Evolutionary conservation across 2,888 invertebrate species (phyloP), one percentile per base, ranked within the genome.

Genomic region (Atherix ibis): DNA sequence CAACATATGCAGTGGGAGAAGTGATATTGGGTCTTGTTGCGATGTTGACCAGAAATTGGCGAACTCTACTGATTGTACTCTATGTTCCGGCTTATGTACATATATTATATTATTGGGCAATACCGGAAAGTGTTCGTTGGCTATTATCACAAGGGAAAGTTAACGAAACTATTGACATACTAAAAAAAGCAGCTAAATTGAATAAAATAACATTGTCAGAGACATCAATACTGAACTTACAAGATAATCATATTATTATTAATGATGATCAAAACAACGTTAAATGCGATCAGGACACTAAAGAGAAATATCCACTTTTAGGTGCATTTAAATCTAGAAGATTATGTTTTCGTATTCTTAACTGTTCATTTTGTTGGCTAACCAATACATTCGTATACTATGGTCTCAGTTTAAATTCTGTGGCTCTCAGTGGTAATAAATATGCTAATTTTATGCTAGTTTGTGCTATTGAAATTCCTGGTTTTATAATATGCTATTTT

Each of bases 291-390:
- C 19, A 31, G n/a, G 27, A 32, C 9, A 12, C 4, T 2, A 29
- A 14, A 3, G 24, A 34, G 10, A 18, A 34, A 15, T 35, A 37
- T 19, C 40, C 37, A 8, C 32, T 40, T 10, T 17, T 17, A 5
- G 10, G 14, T 13, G 38, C 39, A 28, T 39, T 44, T 13, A 38
- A 31, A 18, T 41, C 40, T 15, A 27, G 36, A 16, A 48, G 45
- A 31, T 42, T 60, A 13, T 48, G 53, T 31, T 55, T 54, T 51
- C 49, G 59, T 26, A 53, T 61, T 34, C 39, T 66, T 2, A 72
- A 73, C 32, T 79, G 80, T 43, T 75, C 76, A n/a, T 70, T 80
- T 44, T 81, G 80, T 63, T 83, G 82, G 82, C 71, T 81, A 12
- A 75, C 81, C 0, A 74, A 77, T 46, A 76, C 79, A 0, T 73